phyloP scores from a whole-genome alignment of 2,113 vertebrate genomes.

The Mastomys coucha region DNA sequence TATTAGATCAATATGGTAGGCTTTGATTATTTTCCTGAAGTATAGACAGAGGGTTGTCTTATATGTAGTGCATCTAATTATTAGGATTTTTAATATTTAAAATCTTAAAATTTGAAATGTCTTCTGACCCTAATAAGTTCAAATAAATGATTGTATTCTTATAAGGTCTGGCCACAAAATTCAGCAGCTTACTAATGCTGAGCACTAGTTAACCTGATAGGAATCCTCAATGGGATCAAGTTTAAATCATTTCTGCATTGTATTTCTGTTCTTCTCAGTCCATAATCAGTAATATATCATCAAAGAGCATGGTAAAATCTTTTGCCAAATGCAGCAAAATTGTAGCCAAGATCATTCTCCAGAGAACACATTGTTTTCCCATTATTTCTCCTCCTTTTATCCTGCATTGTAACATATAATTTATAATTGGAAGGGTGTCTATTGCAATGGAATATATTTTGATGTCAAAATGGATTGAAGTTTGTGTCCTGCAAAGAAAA shows the following conservation, averaged over 20 bases:
- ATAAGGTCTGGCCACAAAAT: not conserved
- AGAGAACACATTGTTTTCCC: too few species aligned
- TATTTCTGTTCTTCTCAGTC: not conserved
- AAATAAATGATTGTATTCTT: not conserved
- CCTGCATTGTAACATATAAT: too few species aligned
- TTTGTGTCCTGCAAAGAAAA: too few species aligned
- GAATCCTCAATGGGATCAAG: not conserved
- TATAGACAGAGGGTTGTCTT: not conserved
- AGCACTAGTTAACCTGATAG: not conserved
- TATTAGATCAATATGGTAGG: not conserved
- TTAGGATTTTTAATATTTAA: not conserved
- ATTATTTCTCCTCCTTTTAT: too few species aligned
- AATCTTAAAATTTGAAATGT: constrained; percentile 33
- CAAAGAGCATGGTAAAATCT: not conserved
- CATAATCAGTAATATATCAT: not conserved
- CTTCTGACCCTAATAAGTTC: not conserved
- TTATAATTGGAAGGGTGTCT: too few species aligned
- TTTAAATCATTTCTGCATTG: not conserved
- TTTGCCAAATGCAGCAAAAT: not conserved
- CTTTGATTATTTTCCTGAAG: not conserved
- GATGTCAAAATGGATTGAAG: too few species aligned
- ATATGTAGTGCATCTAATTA: not conserved
- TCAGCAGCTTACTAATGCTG: not conserved
- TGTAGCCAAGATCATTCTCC: too few species aligned
- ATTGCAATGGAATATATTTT: too few species aligned